phyloP scores from a whole-genome alignment of 2,113 vertebrate species.

The Odontesthes bonariensis region DNA sequence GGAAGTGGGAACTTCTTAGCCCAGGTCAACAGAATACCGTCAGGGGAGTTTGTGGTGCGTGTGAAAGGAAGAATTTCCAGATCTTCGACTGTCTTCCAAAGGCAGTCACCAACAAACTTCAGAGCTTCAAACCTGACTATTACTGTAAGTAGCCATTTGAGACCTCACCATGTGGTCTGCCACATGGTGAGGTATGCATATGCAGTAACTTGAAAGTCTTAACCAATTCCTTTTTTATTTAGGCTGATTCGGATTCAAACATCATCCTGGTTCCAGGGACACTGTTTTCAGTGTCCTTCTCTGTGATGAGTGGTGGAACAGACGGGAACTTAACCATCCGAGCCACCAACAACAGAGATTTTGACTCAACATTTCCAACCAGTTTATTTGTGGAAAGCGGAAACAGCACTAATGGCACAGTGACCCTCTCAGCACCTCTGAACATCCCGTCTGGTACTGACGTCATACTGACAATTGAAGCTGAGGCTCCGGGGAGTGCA shows the following conservation, averaged over 20 bases:
- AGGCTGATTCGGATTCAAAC: slow-evolving; percentile 56
- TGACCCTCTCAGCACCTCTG: slow-evolving; percentile 54
- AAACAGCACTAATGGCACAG: slow-evolving; percentile 47
- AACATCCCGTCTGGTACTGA: slow-evolving; percentile 70
- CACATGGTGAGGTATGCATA: no score
- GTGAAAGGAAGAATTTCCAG: slow-evolving; percentile 48
- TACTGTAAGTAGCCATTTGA: slow-evolving; percentile 44
- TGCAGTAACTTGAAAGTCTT: not conserved
- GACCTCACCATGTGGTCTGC: no score
- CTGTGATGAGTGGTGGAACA: slow-evolving; percentile 30
- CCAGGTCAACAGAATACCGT: slow-evolving; percentile 48
- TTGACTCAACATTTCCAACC: slow-evolving; percentile 36
- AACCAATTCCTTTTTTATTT: not conserved
- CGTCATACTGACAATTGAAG: slow-evolving; percentile 75
- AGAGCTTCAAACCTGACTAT: slow-evolving; percentile 65
- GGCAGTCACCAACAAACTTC: slow-evolving; percentile 64
- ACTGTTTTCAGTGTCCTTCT: slow-evolving; percentile 58
- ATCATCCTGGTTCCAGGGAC: slow-evolving; percentile 54
- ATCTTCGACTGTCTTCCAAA: slow-evolving; percentile 49
- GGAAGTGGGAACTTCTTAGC: slow-evolving; percentile 49
- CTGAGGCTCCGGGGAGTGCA: slow-evolving; percentile 14
- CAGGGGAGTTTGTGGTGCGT: slow-evolving; percentile 52
- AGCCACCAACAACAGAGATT: slow-evolving; percentile 56
- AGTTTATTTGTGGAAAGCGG: slow-evolving; percentile 45
- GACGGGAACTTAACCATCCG: slow-evolving; percentile 63